Evolutionary conservation across 1,140 invertebrate genomes (phyloP).

Genomic region (Lasaia peninsularis): DNA sequence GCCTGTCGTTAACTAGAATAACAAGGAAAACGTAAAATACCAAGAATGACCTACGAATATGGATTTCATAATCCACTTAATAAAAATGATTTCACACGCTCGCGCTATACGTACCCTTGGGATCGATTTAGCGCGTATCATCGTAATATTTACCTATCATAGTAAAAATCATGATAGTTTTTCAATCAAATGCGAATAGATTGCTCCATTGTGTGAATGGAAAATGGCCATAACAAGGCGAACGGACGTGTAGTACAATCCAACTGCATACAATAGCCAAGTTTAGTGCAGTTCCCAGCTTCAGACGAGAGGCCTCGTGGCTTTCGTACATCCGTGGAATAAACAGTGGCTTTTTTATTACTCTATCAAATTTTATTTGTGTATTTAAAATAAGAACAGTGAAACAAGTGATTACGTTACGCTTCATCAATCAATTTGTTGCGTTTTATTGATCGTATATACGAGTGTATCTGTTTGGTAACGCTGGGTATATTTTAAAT

Average conservation of each 20-base stretch:
- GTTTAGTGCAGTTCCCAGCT: conserved; percentile 63
- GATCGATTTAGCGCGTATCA: conserved; percentile 35
- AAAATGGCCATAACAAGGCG: conserved; percentile 68
- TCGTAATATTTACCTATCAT: conserved; percentile 22
- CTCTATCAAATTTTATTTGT: background rate
- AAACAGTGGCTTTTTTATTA: background rate
- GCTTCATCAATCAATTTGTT: conserved; percentile 2
- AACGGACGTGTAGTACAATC: conserved; percentile 62
- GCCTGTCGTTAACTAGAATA: too few relatives aligned
- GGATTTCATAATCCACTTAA: background rate
- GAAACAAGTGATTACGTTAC: background rate
- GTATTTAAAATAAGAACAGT: background rate
- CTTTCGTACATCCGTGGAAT: conserved; percentile 20
- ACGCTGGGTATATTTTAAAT: background rate
- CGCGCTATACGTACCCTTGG: conserved; percentile 43
- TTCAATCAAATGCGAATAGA: conserved; percentile 29
- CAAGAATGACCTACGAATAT: background rate
- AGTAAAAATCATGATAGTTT: conserved; percentile 22
- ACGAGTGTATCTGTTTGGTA: background rate
- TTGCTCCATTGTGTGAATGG: conserved; percentile 67
- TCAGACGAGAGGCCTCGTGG: conserved; percentile 57
- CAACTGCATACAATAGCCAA: conserved; percentile 71
- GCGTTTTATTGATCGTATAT: background rate
- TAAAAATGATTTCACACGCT: conserved; percentile 36
- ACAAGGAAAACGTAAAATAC: too few relatives aligned